A percentile compares a stretch with the other conserved stretches of the same genome.
Conservation (phyloP, 2,797 vertebrate species). For the Clarias laeviceps region DNA sequence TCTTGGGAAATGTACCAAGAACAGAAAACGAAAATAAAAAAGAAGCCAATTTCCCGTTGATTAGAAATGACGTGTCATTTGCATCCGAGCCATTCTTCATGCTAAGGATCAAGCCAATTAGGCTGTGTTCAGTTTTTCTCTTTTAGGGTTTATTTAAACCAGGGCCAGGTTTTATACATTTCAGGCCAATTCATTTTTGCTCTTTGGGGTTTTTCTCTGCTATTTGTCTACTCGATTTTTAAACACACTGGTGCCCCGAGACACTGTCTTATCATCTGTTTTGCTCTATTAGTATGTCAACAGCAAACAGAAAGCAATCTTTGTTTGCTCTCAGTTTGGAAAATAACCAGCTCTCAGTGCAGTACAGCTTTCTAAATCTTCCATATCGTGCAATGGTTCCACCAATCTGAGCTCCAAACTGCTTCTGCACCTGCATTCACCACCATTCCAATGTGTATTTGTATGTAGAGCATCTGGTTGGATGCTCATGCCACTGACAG, state of each 20-base stretch:
- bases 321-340: neutral
- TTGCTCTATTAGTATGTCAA: neutral
- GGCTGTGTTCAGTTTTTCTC: neutral
- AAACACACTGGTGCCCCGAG: neutral
- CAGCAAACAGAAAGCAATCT: neutral
- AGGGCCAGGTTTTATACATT: neutral
- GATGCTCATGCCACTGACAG: neutral
- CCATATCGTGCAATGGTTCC: neutral
- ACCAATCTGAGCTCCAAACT: neutral
- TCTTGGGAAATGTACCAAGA: conserved; percentile 20
- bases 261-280: neutral
- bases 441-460: neutral
- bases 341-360: neutral
- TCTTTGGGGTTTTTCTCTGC: neutral
- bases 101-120: conserved; percentile 18
- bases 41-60: conserved; percentile 15
- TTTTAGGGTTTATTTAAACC: neutral
- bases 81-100: conserved; percentile 1
- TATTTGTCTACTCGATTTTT: neutral
- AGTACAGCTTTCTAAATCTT: neutral
- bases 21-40: conserved; percentile 2
- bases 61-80: conserved; percentile 24
- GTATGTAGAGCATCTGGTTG: neutral
- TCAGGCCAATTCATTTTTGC: conserved; percentile 1
- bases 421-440: neutral